Base-by-base conservation (phyloP, 2,113 vertebrate species). In the Notothenia rossii region DNA sequence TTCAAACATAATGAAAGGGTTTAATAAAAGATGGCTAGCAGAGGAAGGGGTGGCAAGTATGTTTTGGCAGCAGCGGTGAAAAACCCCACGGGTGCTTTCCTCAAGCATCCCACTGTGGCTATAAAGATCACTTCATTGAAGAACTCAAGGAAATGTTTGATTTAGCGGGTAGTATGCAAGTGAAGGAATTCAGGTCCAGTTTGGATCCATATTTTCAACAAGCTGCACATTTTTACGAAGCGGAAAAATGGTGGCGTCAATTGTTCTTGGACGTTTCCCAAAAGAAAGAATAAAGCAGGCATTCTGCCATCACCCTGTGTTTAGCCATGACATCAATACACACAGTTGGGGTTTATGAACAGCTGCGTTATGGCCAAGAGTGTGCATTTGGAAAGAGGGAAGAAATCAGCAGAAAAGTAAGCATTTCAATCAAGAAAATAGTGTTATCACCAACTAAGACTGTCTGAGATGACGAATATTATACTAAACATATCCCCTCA, bases 301-400 rank as follows among this genome's bases (percentile, higher is more conserved):
- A 68, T 63, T 61, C 65, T 81, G 86, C 82, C 88, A 84, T 74
- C 51, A 66, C 53, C 77, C 83, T 78, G 81, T 82, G 86, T 90
- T 77, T 76, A 87, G 60, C 77, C 81, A 84, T 90, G 43, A 88
- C 87, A 92, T 92, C 86, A 82, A 87, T 91, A 81, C 80, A 75
- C 70, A 76, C 64, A 82, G 73, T 78, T 67, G 54, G 77, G 58
- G 53, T 33, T 63, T 76, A 69, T 69, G 79, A 86, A 79, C 75
- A 75, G 62, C 78, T 49, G 59, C 18, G 81, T 77, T 80, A 70
- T 85, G 77, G 72, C 77, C 72, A 65, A 84, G 36, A 78, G 43
- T 22, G 18, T 77, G 74, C 60, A 50, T 81, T 85, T 83, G 77
- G 68, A 86, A 5, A 12, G 45, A 86, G 65, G 79, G 64, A 71